Conservation (phyloP, 2,888 invertebrate species). For the Hanleya hanleyi region DNA sequence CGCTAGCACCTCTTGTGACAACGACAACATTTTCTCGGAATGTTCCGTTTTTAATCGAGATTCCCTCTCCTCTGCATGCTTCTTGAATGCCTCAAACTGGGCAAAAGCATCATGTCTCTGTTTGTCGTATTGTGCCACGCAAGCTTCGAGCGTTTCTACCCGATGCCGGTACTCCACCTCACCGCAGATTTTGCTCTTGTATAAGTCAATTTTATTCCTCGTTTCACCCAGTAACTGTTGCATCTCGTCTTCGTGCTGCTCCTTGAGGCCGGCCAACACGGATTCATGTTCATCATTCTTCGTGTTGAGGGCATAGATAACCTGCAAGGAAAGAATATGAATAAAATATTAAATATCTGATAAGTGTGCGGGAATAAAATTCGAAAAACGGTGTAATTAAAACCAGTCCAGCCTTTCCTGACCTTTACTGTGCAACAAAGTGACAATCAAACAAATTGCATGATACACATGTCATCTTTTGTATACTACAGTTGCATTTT, state of each 20-base stretch:
- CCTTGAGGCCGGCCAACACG: constrained; percentile 63
- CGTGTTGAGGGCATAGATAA: constrained; percentile 73
- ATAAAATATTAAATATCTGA: neutral
- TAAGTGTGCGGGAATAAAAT: too few relatives aligned
- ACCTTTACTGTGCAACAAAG: neutral
- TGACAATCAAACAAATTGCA: too few relatives aligned
- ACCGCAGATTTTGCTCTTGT: constrained; percentile 53
- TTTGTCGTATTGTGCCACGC: constrained; percentile 55
- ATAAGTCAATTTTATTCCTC: constrained; percentile 60
- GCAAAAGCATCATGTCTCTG: constrained; percentile 51
- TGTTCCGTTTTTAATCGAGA: constrained; percentile 57
- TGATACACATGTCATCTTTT: too few relatives aligned
- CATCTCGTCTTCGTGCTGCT: constrained; percentile 70
- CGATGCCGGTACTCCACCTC: constrained; percentile 52
- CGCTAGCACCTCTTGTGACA: constrained; percentile 65
- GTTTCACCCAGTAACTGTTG: constrained; percentile 68
- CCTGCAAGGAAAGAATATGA: constrained; percentile 52
- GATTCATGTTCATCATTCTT: constrained; percentile 73
- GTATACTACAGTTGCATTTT: too few relatives aligned
- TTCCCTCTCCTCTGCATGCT: constrained; percentile 56
- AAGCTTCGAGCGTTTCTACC: constrained; percentile 56
- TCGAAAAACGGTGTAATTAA: neutral
- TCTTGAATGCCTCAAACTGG: constrained; percentile 61
- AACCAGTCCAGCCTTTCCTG: neutral
- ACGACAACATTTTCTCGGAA: constrained; percentile 57